phyloP scores from a whole-genome alignment of 2,797 vertebrate species.

The Fratercula arctica region DNA sequence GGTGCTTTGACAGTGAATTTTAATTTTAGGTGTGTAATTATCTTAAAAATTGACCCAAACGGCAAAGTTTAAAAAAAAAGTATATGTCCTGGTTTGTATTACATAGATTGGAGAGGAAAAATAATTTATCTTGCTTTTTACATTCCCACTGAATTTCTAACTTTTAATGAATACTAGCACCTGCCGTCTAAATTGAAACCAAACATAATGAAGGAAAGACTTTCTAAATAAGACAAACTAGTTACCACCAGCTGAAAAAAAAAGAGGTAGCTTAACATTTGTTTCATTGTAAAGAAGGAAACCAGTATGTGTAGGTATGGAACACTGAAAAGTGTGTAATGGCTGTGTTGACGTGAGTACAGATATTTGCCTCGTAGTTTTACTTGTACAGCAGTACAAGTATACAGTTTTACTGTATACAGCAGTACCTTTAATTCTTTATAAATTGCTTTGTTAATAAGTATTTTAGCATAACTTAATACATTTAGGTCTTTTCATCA shows the following conservation, averaged over 20 bases:
- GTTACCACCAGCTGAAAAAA: not conserved
- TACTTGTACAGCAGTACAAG: not conserved
- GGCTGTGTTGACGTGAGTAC: not conserved
- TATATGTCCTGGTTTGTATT: not conserved
- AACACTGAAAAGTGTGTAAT: not conserved
- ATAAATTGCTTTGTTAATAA: not conserved
- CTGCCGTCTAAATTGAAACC: not conserved
- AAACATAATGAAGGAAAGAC: not conserved
- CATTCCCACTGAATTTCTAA: not conserved
- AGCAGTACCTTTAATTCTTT: not conserved
- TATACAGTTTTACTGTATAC: not conserved
- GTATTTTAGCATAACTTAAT: not conserved
- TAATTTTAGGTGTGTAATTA: not conserved
- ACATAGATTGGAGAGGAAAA: not conserved
- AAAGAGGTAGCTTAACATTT: not conserved
- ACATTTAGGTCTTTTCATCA: not conserved
- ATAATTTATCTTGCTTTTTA: not conserved
- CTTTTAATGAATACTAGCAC: not conserved
- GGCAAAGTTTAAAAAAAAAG: not conserved
- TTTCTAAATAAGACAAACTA: not conserved
- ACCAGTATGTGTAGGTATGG: rapidly evolving
- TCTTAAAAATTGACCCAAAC: not conserved
- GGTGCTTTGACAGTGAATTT: not conserved
- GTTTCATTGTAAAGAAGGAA: not conserved
- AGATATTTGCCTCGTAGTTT: not conserved